Evolutionary conservation across 2,797 vertebrate genomes (phyloP), one percentile per base, ranked within the genome.

Genomic region (Tokudaia tokunoshimensis): DNA sequence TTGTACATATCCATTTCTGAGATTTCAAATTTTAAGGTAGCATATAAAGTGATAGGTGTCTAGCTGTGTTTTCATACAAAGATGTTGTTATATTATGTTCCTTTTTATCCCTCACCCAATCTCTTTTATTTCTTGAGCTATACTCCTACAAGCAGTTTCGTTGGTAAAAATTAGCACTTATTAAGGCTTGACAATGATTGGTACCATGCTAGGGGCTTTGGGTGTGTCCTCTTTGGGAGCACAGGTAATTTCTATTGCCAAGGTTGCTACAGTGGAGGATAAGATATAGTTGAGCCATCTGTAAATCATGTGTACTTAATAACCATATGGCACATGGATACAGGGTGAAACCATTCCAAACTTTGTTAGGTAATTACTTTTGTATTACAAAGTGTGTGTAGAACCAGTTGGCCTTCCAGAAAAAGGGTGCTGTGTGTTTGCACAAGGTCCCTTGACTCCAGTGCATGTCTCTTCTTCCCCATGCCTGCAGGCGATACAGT

Each of bases 401-500:
- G 94, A 81, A 41, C 14, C 5, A 41, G 34, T 72, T 76, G 70
- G 14, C 37, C 78, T 94, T 83, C 29, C 19, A 59, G 44, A 65
- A 19, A 47, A 83, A 72, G 22, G 1, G 20, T 83, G 61, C 34
- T 91, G 55, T 67, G 50, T 94, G 50, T 95, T 70, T 63, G 74
- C 80, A 31, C 3, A 37, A 74, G 41, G 15, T 57, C 52, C 31
- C 74, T 14, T 95, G 34, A 97, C 79, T 52, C 31, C 31, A 50
- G 1, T 67, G 13, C 74, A 79, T 91, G 79, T 90, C 79, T 96
- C 84, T 85, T 50, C 41, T 80, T 89, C 65, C 31, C 78, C 37
- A 47, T 17, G 15, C 41, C 89, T 59, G 20, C 96, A 99, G 99
- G 99, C 99, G 13, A 98, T 99, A 19, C 99, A 99, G n/a, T 99